A percentile compares a stretch with the other conserved stretches of the same genome.
phyloP scores from a whole-genome alignment of 2,888 invertebrate genomes.

The Diaprepes abbreviatus region DNA sequence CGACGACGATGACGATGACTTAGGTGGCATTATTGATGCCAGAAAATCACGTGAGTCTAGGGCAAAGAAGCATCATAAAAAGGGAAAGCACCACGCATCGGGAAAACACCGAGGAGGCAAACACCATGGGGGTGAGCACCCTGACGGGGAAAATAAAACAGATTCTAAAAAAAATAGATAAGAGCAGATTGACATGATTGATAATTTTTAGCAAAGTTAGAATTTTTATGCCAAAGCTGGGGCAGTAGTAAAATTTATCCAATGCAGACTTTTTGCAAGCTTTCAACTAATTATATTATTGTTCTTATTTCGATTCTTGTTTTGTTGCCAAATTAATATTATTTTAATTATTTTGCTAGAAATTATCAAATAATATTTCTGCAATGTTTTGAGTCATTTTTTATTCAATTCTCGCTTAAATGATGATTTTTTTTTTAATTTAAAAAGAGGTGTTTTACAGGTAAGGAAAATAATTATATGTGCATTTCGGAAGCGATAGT shows the following conservation, averaged over 20 bases:
- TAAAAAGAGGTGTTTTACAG: too few relatives aligned
- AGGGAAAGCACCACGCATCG: slow-evolving; percentile 60
- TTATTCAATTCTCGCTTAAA: too few relatives aligned
- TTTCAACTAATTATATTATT: too few relatives aligned
- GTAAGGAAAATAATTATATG: too few relatives aligned
- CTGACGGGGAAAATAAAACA: slow-evolving; percentile 57
- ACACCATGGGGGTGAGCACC: slow-evolving; percentile 61
- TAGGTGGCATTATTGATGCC: slow-evolving; percentile 78
- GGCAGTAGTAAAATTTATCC: too few relatives aligned
- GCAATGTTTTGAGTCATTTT: too few relatives aligned
- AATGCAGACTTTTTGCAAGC: too few relatives aligned
- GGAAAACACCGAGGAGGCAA: slow-evolving; percentile 43
- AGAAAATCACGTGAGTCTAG: slow-evolving; percentile 89
- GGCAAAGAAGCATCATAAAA: slow-evolving; percentile 55
- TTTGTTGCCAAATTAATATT: too few relatives aligned
- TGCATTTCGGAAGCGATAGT: too few relatives aligned
- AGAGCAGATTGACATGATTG: neutral
- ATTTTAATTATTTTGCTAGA: slow-evolving; percentile 10
- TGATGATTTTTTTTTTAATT: too few relatives aligned
- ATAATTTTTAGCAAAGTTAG: slow-evolving; percentile 9
- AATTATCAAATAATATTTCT: neutral
- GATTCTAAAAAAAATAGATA: slow-evolving; percentile 60
- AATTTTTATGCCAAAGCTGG: neutral
- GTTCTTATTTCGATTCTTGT: neutral
- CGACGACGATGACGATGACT: slow-evolving; percentile 74